A percentile compares a stretch with the other conserved stretches of the same genome.
Conservation (phyloP, 2,113 vertebrate species). For the Bubalus kerabau region DNA sequence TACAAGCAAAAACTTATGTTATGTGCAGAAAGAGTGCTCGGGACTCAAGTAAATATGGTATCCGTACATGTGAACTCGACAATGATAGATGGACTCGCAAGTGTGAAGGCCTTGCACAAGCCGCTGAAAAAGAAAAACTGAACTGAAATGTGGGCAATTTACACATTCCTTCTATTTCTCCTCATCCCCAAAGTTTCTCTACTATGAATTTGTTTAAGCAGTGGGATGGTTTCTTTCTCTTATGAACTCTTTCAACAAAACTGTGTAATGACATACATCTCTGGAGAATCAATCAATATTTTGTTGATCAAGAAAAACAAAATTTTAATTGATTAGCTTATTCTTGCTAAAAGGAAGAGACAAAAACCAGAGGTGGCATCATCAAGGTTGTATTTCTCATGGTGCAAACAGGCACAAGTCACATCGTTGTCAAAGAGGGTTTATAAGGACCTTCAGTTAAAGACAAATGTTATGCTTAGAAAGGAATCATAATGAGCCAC, state of each 20-base stretch:
- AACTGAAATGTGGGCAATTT: background rate
- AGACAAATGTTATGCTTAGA: background rate
- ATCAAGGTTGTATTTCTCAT: background rate
- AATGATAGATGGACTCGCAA: background rate
- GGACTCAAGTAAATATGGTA: background rate
- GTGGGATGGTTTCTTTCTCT: background rate
- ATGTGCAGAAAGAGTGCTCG: background rate
- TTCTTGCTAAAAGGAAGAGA: background rate
- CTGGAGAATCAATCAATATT: background rate
- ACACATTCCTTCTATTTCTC: background rate
- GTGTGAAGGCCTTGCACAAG: background rate
- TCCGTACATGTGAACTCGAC: background rate
- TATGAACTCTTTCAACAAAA: background rate
- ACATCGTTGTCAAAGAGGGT: background rate
- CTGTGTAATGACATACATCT: background rate
- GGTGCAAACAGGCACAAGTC: background rate
- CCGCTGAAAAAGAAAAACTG: background rate
- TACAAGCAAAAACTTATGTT: background rate
- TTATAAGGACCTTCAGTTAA: background rate
- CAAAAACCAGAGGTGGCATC: background rate
- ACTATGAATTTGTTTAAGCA: background rate
- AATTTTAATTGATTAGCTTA: background rate
- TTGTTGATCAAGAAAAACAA: background rate
- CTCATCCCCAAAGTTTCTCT: background rate
- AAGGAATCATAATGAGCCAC: background rate